A percentile compares a stretch with the other conserved stretches of the same genome.
Evolutionary conservation across 2,113 vertebrate species (phyloP).

Genomic region (Cinclus mexicanus): DNA sequence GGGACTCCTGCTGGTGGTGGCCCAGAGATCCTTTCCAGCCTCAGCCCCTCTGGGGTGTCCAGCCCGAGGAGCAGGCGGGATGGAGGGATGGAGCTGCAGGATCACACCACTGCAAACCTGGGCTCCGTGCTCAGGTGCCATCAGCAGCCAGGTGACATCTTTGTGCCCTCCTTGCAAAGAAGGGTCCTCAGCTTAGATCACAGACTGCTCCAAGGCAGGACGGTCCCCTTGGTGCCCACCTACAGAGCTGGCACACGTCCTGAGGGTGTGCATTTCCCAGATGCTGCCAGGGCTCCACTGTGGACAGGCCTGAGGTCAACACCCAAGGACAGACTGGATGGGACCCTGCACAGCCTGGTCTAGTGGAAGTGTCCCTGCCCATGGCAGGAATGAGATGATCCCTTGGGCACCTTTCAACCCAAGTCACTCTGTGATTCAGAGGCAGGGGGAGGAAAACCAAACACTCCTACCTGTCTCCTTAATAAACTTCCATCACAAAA

Average conservation of each 20-base stretch:
- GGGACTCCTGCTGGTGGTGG: background rate
- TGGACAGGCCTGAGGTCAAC: accelerated
- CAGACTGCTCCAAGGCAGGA: accelerated
- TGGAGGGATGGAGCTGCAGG: no score
- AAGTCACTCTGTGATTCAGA: background rate
- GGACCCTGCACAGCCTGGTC: background rate
- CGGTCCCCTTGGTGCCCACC: background rate
- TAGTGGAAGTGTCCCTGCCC: background rate
- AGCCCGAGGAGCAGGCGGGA: background rate
- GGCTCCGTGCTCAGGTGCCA: background rate
- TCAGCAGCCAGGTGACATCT: accelerated
- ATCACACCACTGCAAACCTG: background rate
- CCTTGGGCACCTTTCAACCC: background rate
- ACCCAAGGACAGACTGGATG: background rate
- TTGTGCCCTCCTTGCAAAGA: background rate
- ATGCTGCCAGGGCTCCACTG: background rate
- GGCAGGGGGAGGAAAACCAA: background rate
- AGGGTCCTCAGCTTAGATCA: background rate
- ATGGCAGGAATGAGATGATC: background rate
- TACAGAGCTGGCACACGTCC: accelerated
- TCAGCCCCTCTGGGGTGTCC: background rate
- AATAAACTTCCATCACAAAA: background rate
- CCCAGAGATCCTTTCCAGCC: background rate
- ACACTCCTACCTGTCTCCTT: background rate
- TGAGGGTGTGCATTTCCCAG: background rate